A percentile compares a stretch with the other conserved stretches of the same genome.
Conservation (phyloP, 2,113 vertebrate species). For the Barbus barbus region DNA sequence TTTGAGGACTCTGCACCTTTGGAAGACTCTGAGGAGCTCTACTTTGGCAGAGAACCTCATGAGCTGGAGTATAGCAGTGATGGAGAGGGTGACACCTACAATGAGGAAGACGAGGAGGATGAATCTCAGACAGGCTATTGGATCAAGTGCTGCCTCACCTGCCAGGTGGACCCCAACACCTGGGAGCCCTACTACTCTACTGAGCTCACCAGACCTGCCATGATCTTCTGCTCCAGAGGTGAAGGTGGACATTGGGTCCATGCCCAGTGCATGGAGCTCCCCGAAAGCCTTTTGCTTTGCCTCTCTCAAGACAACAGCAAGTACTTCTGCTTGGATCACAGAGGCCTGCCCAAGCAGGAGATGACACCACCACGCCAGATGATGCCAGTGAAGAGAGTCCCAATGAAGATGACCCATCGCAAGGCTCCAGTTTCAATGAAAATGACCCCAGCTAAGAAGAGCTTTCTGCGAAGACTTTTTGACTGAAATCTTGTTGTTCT, state of each 20-base stretch:
- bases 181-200: conserved; percentile 97
- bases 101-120: conserved; percentile 93
- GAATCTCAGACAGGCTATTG: conserved; percentile 93
- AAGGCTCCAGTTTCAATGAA: conserved; percentile 77
- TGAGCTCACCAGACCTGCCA: conserved; percentile 92
- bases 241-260: conserved; percentile 94
- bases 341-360: conserved; percentile 80
- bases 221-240: conserved; percentile 93
- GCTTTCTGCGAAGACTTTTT: conserved; percentile 89
- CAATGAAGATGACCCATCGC: conserved; percentile 82
- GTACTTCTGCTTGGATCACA: conserved; percentile 89
- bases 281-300: conserved; percentile 81
- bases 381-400: conserved; percentile 74
- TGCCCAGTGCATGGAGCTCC: conserved; percentile 92
- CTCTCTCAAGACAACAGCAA: conserved; percentile 86
- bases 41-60: conserved; percentile 84
- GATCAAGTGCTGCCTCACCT: conserved; percentile 86
- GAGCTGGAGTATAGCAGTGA: conserved; percentile 78
- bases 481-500: conserved; percentile 68
- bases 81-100: conserved; percentile 82
- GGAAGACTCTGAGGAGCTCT: conserved; percentile 95
- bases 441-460: conserved; percentile 81
- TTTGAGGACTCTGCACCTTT: conserved; percentile 90
- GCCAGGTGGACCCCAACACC: conserved; percentile 85
- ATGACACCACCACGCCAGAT: conserved; percentile 81